Base-by-base conservation (phyloP, 2,888 invertebrate species). In the Dolomedes plantarius region DNA sequence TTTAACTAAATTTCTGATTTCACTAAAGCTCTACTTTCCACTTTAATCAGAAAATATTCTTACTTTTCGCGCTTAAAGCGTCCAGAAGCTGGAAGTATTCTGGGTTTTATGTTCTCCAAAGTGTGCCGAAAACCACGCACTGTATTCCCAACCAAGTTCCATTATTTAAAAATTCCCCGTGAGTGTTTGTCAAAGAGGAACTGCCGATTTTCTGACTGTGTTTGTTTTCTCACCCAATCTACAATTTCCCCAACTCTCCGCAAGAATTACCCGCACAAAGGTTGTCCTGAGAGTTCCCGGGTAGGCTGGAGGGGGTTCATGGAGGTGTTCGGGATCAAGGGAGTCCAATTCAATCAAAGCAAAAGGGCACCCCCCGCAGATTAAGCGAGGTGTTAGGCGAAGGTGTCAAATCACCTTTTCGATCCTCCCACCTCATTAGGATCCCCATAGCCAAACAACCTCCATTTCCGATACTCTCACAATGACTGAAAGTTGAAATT, bases 351-450 rank as follows among this genome's bases (percentile, higher is more conserved):
- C 80, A 74, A 81, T 81, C 80, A 81, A 81, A 81, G 73, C 81
- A 81, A 81, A 81, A 81, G 68, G 74, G 41, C 56, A 56, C 3
- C 56, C 56, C 46, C 16, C 56, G 62, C 75, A 82, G 75, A 82
- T 82, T 82, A 83, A 76, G 76, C 5, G 76, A 76, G 75, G 81
- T 56, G 81, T 74, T 41, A 69, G 65, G 31, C 50, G 62, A 69
- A 81, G 81, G 81, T 81, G 81, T 81, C 81, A 56, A 74, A 62
- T 81, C 75, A 69, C 81, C 74, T 81, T 56, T 39, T 29, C 27
- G 65, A 68, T 56, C 81, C 56, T 82, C 82, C 83, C 76, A 65
- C 83, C 83, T 83, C 83, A 83, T 83, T 83, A 83, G 83, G 31
- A 36, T 36, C 83, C 82, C 83, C 76, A 50, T 46, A 68, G 68